Evolutionary conservation across 1,140 invertebrate genomes (phyloP), one percentile per base, ranked within the genome.

Genomic region (Capitella teleta): DNA sequence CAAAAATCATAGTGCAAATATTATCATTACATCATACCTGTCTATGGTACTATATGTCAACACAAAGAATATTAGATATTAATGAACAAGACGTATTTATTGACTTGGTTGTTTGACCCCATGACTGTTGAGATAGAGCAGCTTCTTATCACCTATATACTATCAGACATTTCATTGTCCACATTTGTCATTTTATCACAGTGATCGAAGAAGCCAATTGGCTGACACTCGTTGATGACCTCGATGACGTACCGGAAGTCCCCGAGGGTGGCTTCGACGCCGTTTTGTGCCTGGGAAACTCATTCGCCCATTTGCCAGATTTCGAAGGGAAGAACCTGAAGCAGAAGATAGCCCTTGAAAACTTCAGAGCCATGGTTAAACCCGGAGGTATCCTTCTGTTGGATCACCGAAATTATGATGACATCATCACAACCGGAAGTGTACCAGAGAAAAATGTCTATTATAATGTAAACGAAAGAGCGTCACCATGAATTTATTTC

Each of bases 321-420:
- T 76, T 78, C 36, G 80, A 72, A 56, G 84, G 83, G 1, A 82
- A 87, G 70, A 83, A 86, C 67, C 71, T 80, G 10, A 81, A 85
- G 52, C 85, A 87, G 69, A 85, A 78, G 75, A 62, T 73, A 64
- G 80, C 86, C 1, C 71, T 90, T 23, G 63, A 61, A 5, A 87
- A 91, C 65, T 89, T 91, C 61, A 78, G 83, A 49, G 77, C 78
- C 53, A 85, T 86, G 60, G 74, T 89, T 0, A 87, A 85, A 68
- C 85, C 85, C 0, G 86, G 85, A n/a, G 86, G 87, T 0, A 73
- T 87, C 21, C 66, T 90, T 18, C 62, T 89, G 18, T 88, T 90
- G 47, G 86, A 91, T 68, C 87, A 90, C 61, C 79, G 86, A 58
- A 91, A 91, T 67, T 89, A 88, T 55, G 86, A 90, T 61, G 76